Percentiles rank a stretch among this genome's conserved stretches.
phyloP scores from a whole-genome alignment of 2,888 invertebrate species.

The Nomada ruficornis region DNA sequence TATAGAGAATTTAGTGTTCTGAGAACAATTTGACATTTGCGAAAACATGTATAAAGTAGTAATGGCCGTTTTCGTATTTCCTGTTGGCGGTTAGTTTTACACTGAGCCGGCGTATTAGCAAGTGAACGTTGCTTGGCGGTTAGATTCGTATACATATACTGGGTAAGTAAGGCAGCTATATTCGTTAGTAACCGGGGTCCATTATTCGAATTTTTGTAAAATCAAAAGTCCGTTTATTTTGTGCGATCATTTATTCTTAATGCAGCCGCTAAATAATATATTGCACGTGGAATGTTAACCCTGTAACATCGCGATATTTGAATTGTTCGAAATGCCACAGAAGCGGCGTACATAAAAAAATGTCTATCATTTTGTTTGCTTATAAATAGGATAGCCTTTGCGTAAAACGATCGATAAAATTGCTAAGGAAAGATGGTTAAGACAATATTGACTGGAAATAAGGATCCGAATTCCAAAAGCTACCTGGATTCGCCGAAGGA shows the following conservation, averaged over 20 bases:
- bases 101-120: slow-evolving; percentile 25
- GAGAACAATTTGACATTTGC: background rate
- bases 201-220: background rate
- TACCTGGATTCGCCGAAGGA: slow-evolving; percentile 17
- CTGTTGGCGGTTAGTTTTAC: slow-evolving; percentile 49
- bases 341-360: background rate
- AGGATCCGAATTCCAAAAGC: background rate
- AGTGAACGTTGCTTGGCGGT: background rate
- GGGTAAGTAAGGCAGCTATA: slow-evolving; percentile 24
- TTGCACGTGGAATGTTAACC: slow-evolving; percentile 47
- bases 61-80: slow-evolving; percentile 50
- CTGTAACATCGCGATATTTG: slow-evolving; percentile 6
- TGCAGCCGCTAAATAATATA: background rate
- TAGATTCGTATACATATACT: background rate
- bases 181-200: background rate
- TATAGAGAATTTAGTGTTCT: slow-evolving; percentile 21
- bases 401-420: background rate
- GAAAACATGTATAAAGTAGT: background rate
- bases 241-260: background rate
- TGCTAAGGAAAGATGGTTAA: slow-evolving; percentile 46
- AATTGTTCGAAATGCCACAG: background rate
- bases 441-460: background rate
- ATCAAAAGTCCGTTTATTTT: background rate
- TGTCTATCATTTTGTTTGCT: background rate
- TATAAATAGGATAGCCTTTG: background rate